Evolutionary conservation across 1,140 invertebrate genomes (phyloP).

Genomic region (Parapsyche elsis): DNA sequence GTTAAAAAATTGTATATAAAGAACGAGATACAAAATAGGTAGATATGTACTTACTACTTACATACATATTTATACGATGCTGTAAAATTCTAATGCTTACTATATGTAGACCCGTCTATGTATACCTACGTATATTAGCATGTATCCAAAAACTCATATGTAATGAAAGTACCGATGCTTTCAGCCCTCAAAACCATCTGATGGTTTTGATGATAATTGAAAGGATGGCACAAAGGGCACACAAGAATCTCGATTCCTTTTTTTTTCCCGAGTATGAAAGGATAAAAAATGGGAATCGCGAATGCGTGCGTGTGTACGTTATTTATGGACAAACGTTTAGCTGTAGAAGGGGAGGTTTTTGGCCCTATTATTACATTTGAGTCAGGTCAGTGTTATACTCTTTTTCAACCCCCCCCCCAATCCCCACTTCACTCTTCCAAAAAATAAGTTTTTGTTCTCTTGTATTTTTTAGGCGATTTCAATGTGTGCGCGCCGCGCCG

Average conservation of each 20-base stretch:
- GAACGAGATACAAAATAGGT: too few relatives aligned
- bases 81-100: background rate
- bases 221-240: background rate
- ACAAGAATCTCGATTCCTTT: background rate
- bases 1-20: too few relatives aligned
- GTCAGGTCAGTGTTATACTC: slow-evolving; percentile 46
- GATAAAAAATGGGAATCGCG: slow-evolving; percentile 21
- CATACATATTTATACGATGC: background rate
- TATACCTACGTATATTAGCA: background rate
- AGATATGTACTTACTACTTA: background rate
- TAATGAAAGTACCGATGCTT: background rate
- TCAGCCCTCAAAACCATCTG: background rate
- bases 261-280: background rate
- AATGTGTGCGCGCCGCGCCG: background rate
- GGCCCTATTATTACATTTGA: slow-evolving; percentile 54
- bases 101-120: background rate
- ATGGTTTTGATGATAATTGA: slow-evolving; percentile 2
- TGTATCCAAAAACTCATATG: too few relatives aligned
- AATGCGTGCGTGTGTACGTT: slow-evolving; percentile 12
- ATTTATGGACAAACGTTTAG: slow-evolving; percentile 18
- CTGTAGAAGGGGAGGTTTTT: slow-evolving; percentile 36
- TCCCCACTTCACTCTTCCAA: slow-evolving; percentile 12
- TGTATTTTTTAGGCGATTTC: slow-evolving; percentile 4
- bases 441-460: slow-evolving; percentile 22
- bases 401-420: slow-evolving; percentile 35